A percentile compares a stretch with the other conserved stretches of the same genome.
phyloP scores from a whole-genome alignment of 1,140 invertebrate species.

The Dinothrombium tinctorium region DNA sequence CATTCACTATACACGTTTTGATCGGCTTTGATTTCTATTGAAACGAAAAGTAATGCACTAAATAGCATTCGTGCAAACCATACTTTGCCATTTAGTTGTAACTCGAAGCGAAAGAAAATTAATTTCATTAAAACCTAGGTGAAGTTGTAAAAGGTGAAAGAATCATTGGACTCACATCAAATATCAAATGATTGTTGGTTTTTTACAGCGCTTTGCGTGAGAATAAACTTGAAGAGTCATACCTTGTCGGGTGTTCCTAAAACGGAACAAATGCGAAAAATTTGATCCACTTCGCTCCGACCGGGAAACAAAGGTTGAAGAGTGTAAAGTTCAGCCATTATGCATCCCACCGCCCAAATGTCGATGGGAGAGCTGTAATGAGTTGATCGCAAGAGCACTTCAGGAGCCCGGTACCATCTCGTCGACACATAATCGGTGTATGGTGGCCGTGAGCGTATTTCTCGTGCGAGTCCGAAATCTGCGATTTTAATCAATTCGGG shows the following conservation, averaged over 20 bases:
- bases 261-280: constrained; percentile 78
- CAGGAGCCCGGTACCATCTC: constrained; percentile 85
- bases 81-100: too few species aligned
- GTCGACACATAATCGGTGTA: constrained; percentile 99
- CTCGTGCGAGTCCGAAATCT: constrained; percentile 87
- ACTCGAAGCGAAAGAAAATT: too few species aligned
- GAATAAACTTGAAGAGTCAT: constrained; percentile 2
- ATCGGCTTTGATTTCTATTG: too few species aligned
- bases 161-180: too few species aligned
- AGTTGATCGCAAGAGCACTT: constrained; percentile 82
- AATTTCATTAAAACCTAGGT: too few species aligned
- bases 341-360: constrained; percentile 88
- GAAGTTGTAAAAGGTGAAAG: too few species aligned
- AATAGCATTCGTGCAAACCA: too few species aligned
- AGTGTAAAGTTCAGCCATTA: constrained; percentile 96
- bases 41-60: too few species aligned
- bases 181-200: too few species aligned
- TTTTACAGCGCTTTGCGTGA: too few species aligned
- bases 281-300: constrained; percentile 83
- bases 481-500: constrained; percentile 93
- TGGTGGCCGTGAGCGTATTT: constrained; percentile 55
- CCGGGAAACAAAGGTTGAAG: constrained; percentile 86
- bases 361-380: constrained; percentile 92
- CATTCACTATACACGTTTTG: too few species aligned
- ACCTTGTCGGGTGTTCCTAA: constrained; percentile 81